Base-by-base conservation (phyloP, 1,140 invertebrate genomes). In the Theocolax elegans region DNA sequence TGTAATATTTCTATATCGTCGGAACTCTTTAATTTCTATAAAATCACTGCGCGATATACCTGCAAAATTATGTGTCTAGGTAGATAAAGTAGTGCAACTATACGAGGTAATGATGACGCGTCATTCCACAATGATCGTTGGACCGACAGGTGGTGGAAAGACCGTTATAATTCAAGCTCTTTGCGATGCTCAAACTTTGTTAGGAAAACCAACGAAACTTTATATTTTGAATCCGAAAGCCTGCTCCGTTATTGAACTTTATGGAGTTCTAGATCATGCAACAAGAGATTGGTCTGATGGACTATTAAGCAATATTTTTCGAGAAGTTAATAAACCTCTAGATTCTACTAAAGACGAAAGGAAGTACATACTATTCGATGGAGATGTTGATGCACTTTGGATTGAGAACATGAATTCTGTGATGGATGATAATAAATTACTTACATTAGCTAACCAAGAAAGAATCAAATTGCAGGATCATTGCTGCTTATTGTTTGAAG, bases 351-450 rank as follows among this genome's bases (percentile, higher is more conserved):
- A 95, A 81, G 87, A 89, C 56, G 70, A 72, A 2, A 72, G 27
- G 38, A 90, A 90, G 58, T 97, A 95, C 77, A 95, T 95, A 71
- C 85, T 96, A 49, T 97, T 96, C 85, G 96, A 97, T 81, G 96
- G 96, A 7, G 95, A 97, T 79, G 94, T 97, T 3, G 95, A 97
- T 87, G 92, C 95, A 8, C 85, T 96, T 7, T 97, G 95, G 95
- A 95, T 97, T 72, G 95, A 97, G 85, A 97, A 97, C 83, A 96
- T 97, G 94, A 97, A 97, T 85, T 96, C 95, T 1, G 95, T 97
- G 7, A 97, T 97, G 95, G 95, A 97, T 80, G 95, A 97, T 82
- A 97, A 97, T 80, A 93, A 92, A 80, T 82, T 97, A 49, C 81
- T 97, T 48, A 97, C 95, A 0, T 85, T 97, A 69, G 94, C 94